Base-by-base conservation (phyloP, 2,888 invertebrate genomes). In the Pimpla rufipes region DNA sequence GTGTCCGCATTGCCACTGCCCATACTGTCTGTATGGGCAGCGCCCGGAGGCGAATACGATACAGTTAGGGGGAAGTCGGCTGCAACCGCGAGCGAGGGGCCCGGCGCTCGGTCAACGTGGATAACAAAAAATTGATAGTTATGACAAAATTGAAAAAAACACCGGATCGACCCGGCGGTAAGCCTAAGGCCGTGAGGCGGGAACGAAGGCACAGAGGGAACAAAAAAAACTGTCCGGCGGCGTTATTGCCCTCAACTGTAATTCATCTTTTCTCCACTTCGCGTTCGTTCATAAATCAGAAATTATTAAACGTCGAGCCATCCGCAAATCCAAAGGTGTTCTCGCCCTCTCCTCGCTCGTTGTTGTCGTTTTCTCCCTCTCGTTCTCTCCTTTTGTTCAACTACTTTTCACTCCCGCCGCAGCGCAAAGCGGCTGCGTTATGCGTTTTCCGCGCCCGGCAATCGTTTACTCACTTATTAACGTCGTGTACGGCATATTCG, bases 381-480 rank as follows among this genome's bases (percentile, higher is more conserved):
- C 71, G 21, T 71, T 68, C 68, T 29, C 29, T 50, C 71, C 35
- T 71, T 47, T 35, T 66, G 40, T 55, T 13, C 16, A 29, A 21
- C 10, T 6, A 79, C 40, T 74, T 70, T 50, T 50, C 18, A 52
- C 52, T 52, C 37, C 18, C 40, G 21, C 52, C 6, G 6, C 59
- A 37, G n/a, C 18, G 6, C 29, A 35, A 35, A 29, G 16, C 3
- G 0, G 35, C 10, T 29, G 8, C n/a, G 11, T 10, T n/a, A 23
- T 67, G n/a, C 29, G 10, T 21, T 47, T 47, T 62, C 35, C 18
- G 47, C 35, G 21, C 21, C 35, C n/a, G 2, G 47, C 71, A 71
- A 80, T 80, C 64, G 67, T 85, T 83, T 79, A 94, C 96, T 95
- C 89, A 96, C 96, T 95, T 87, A 96, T 95, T 29, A 96, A 94